phyloP scores from a whole-genome alignment of 2,797 vertebrate species.

The Valencia hispanica region DNA sequence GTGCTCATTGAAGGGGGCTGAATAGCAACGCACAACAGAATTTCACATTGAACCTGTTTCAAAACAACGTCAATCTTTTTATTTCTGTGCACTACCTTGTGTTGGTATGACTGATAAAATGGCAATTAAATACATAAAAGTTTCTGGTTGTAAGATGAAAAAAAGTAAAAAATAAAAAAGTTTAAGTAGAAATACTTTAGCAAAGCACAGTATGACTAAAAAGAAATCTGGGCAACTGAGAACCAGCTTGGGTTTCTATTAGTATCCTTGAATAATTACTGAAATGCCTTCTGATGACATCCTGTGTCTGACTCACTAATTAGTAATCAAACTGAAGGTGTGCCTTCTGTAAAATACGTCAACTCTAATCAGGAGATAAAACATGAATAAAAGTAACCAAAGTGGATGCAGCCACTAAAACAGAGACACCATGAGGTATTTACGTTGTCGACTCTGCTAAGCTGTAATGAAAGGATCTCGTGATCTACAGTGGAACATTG shows the following conservation, averaged over 20 bases:
- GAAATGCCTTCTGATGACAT: neutral
- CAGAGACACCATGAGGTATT: conserved; percentile 54
- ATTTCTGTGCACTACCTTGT: neutral
- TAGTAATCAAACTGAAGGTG: neutral
- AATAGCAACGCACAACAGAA: neutral
- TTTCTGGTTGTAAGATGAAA: neutral
- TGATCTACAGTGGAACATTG: conserved; percentile 12
- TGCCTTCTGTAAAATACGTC: neutral
- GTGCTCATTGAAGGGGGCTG: neutral
- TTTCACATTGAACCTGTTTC: neutral
- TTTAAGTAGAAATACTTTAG: neutral
- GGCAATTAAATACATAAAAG: neutral
- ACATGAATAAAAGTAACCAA: neutral
- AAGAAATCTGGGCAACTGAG: neutral
- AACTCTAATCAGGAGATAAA: neutral
- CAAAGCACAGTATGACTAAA: neutral
- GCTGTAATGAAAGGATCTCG: conserved; percentile 11
- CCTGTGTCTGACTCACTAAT: neutral
- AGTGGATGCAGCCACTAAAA: neutral
- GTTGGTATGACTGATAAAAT: neutral
- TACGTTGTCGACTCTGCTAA: conserved; percentile 12
- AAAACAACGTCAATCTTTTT: neutral
- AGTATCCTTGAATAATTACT: neutral
- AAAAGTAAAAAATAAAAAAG: neutral
- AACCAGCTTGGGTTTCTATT: neutral